Base-by-base conservation (phyloP, 2,797 vertebrate species). In the Periophthalmus magnuspinnatus region DNA sequence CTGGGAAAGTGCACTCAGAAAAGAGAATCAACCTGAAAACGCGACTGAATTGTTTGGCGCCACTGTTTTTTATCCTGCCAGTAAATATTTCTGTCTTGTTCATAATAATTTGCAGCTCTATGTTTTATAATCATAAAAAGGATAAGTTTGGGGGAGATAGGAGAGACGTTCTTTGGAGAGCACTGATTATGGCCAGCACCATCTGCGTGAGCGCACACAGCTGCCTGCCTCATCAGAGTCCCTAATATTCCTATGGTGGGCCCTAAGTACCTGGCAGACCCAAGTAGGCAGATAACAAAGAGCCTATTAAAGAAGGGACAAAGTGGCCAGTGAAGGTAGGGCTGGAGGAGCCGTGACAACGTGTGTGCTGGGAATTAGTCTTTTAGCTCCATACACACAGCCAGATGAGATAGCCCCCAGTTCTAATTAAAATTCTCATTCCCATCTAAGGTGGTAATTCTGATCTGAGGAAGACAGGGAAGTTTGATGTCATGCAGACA, bases 391-490 rank as follows among this genome's bases (percentile, higher is more conserved):
- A 87, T 86, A 90, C 85, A 89, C 84, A 89, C 77, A 82, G 79
- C 24, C 64, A 91, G 92, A 93, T 91, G 85, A 93, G 92, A 93
- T 93, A 91, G 90, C 90, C 90, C 77, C 70, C 24, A 92, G 89
- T 92, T 92, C 89, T 93, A 94, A 93, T 94, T 92, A 93, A 93
- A 92, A 92, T 91, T 88, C 90, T 84, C 89, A 87, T 89, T 91
- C 88, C 89, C 74, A 88, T 90, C 88, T 89, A 88, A 91, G 89
- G 90, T 91, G 86, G 88, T 90, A 84, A 90, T 90, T 91, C 89
- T 90, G 90, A 93, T 93, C 91, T 90, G 76, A 91, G 79, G 75
- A 90, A 82, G 69, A 86, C 77, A 69, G 70, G 80, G 84, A 92
- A 90, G 86, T 91, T 91, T 91, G 90, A 91, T 91, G 88, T 85